Evolutionary conservation across 2,113 vertebrate genomes (phyloP), one percentile per base, ranked within the genome.

Genomic region (Bubo scandiacus): DNA sequence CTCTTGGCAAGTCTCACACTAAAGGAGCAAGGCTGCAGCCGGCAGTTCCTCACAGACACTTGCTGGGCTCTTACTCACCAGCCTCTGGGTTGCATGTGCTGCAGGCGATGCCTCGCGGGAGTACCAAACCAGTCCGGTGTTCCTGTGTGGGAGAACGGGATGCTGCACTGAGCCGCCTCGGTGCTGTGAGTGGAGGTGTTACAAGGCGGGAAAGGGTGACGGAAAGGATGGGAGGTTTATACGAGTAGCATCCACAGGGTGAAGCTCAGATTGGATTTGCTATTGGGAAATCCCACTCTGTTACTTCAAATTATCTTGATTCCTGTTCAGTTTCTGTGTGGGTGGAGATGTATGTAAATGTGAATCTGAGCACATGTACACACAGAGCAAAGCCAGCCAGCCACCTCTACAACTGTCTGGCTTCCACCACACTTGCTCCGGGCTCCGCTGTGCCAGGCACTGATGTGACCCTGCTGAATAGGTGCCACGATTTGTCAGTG

Each of bases 61-160:
- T 6, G 0, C 47, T 6, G 1, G 65, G 47, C 40, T 95, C 23
- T 74, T 74, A 45, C 34, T 89, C 61, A 43, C 36, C 15, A 5
- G 17, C 5, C 49, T 91, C 52, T 7, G 12, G 68, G 40, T 25
- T 80, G 30, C 21, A 68, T 14, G 58, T 25, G 19, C 73, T 78
- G 43, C 27, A 34, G 47, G 32, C 0, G 0, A 12, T 0, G 2
- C 47, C 38, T 86, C 1, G 1, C 1, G 0, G 52, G 12, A 52
- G 34, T 45, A 45, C 43, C 43, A 45, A 45, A 45, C 43, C 43
- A 45, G 43, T 45, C 43, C 16, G 6, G 43, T 45, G 45, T 47
- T 47, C 45, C 45, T 10, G 19, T 47, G 45, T 47, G 62, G 67
- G 34, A 71, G 20, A 71, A 34, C 0, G 6, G 36, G 40, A 81